Evolutionary conservation across 2,888 invertebrate species (phyloP), one percentile per base, ranked within the genome.

Genomic region (Dolichomitus sp.): DNA sequence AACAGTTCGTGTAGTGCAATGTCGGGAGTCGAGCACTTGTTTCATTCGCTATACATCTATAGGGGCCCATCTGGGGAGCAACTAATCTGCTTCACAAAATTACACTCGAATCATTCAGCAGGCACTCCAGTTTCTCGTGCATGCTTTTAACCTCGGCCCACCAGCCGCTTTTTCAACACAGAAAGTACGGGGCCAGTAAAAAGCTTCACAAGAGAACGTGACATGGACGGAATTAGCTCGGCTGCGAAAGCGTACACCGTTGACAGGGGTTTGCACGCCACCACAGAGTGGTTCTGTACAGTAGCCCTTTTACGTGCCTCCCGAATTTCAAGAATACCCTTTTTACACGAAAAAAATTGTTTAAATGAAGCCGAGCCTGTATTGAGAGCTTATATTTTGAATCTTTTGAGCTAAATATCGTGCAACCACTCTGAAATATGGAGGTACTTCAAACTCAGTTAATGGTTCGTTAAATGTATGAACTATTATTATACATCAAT

Each of bases 161-260:
- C 50, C 27, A 42, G 37, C 7, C 7, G 9, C 69, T 83, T 83
- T 70, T 69, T 76, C 45, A 45, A 37, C 52, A 66, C 61, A 42
- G 4, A 37, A 54, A 30, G 45, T 61, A 61, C 42, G 63, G 12
- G 48, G 17, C 73, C 48, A 27, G 45, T 69, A 76, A 83, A 80
- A 76, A 76, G 72, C 68, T 69, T 76, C 48, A 48, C 42, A 45
- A 14, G 69, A 73, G 68, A 76, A 70, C 78, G 78, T 86, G 87
- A 85, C 84, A 84, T 79, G 81, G 75, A 63, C 80, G 76, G 68
- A 85, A 85, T 85, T 85, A 81, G 72, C 83, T 79, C 9, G 48
- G 54, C 76, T 83, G 80, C 40, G 68, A 76, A 72, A 76, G 76
- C 72, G 37, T 68, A 76, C 59, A 68, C 40, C 40, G 65, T 48